Percentiles rank a stretch among this genome's conserved stretches.
Conservation (phyloP, 2,888 invertebrate species). For the Cyclophora punctaria region DNA sequence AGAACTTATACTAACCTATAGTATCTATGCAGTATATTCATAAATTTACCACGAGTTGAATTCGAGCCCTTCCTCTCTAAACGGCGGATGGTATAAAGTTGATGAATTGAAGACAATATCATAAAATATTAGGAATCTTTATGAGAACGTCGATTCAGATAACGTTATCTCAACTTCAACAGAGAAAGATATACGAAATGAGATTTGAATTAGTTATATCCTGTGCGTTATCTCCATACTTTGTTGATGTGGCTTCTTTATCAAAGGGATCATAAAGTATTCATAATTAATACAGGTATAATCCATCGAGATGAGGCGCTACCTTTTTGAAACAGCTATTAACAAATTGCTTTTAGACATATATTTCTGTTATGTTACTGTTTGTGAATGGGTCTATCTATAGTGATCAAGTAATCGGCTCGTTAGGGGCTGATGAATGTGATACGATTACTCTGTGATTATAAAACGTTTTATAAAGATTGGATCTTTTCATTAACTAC, state of each 20-base stretch:
- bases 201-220: conserved; percentile 56
- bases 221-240: conserved; percentile 47
- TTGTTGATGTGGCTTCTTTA: conserved; percentile 52
- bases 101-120: conserved; percentile 22
- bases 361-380: conserved; percentile 61
- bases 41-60: no score
- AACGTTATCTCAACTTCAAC: conserved; percentile 42
- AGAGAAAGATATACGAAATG: conserved; percentile 44
- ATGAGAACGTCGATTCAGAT: conserved; percentile 36
- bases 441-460: conserved; percentile 55
- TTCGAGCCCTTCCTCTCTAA: no score
- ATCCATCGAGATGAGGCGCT: conserved; percentile 41
- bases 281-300: conserved; percentile 43
- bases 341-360: conserved; percentile 60
- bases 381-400: conserved; percentile 59
- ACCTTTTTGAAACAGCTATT: conserved; percentile 52
- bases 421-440: conserved; percentile 62
- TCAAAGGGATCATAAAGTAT: conserved; percentile 48
- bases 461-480: conserved; percentile 60
- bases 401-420: conserved; percentile 65
- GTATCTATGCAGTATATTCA: no score
- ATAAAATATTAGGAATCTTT: conserved; percentile 30
- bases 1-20: no score
- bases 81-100: conserved; percentile 4
- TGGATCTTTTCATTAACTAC: conserved; percentile 48